phyloP scores from a whole-genome alignment of 2,797 vertebrate species.

The Gymnocypris eckloni region DNA sequence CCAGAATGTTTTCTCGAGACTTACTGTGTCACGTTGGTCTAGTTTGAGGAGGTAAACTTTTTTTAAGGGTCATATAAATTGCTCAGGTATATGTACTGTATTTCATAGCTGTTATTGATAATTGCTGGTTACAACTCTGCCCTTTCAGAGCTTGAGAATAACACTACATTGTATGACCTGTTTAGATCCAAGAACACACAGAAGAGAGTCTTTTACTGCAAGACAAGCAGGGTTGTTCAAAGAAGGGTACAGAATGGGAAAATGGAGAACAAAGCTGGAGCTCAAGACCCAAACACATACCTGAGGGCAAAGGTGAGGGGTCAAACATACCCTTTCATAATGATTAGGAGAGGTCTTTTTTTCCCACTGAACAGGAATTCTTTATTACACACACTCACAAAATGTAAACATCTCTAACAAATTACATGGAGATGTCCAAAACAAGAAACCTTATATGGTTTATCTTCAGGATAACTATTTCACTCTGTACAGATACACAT shows the following conservation, averaged over 20 bases:
- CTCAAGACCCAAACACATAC: slow-evolving; percentile 9
- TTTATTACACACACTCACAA: background rate
- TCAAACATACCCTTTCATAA: slow-evolving; percentile 16
- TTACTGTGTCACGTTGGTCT: background rate
- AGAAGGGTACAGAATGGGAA: background rate
- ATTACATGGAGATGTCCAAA: background rate
- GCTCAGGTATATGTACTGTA: background rate
- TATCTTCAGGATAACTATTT: background rate
- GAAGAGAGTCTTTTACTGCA: slow-evolving; percentile 39
- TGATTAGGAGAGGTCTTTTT: slow-evolving; percentile 27
- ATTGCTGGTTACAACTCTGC: background rate
- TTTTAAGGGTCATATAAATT: background rate
- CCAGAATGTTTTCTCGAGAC: background rate
- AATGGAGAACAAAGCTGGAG: slow-evolving; percentile 28
- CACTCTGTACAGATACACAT: background rate
- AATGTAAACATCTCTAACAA: background rate
- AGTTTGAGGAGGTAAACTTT: background rate
- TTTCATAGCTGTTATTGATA: slow-evolving; percentile 1
- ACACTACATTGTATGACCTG: background rate
- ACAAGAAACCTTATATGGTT: background rate
- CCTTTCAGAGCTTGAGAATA: background rate
- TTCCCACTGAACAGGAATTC: slow-evolving; percentile 9
- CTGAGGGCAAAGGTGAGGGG: slow-evolving; percentile 47
- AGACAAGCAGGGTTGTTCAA: slow-evolving; percentile 18
- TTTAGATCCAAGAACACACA: slow-evolving; percentile 29